Base-by-base conservation (phyloP, 2,797 vertebrate species). In the Lithobates sylvaticus region DNA sequence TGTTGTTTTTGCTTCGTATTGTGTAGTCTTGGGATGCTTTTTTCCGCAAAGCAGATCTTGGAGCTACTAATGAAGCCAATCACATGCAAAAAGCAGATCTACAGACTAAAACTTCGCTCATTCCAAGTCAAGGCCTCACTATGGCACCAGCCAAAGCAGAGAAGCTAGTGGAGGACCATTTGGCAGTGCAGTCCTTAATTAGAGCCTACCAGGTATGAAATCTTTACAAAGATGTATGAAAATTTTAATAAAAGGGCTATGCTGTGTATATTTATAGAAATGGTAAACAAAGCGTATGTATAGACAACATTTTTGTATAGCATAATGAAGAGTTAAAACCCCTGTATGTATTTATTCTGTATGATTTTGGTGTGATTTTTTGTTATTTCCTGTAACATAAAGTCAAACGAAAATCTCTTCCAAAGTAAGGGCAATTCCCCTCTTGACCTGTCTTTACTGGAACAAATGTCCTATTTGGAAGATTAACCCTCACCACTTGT, bases 111-210 rank as follows among this genome's bases (percentile, higher is more conserved):
- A 78, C 54, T 0, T 81, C 93, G 0, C 88, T 96, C 85, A 93
- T 95, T 16, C 95, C 94, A 88, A 96, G 94, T 88, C 94, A 95
- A 21, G 91, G 92, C 10, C 82, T 92, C 89, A 93, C 91, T 84
- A 95, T 94, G 3, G 92, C 94, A 1, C 86, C 92, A 0, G 91
- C 92, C 39, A 91, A 93, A 92, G 92, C 95, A 2, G 95, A 96
- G 90, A 98, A 97, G 89, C 90, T 97, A 76, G 95, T 97, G 79
- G 96, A 96, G 88, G 96, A 98, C 91, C 97, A 98, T 90, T 93
- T 98, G 88, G 96, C 97, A 12, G 96, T 97, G 75, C 96, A 98
- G 91, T 97, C 95, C 0, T 93, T 98, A 90, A 98, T 98, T 84
- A 94, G 96, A 93, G 96, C 96, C 15, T 97, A 97, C 89, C 96